Base-by-base conservation (phyloP, 37 sponge, comb jelly and placozoan genomes). In the Haliclona indistincta region DNA sequence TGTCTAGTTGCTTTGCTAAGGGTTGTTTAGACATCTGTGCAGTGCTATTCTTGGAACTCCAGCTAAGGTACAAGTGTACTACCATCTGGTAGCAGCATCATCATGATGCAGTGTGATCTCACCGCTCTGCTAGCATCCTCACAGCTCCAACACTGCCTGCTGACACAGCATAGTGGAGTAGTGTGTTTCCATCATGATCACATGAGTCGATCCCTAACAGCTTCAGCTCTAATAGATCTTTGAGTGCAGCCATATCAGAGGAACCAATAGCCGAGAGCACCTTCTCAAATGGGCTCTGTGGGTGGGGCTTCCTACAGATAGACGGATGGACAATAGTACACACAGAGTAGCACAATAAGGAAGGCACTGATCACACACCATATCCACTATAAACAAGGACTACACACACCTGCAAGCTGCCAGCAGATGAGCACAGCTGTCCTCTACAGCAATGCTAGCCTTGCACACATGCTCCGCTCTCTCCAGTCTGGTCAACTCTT, bases 91-190 rank as follows among this genome's bases (percentile, higher is more conserved):
- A n/a, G n/a, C n/a, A n/a, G n/a, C n/a, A n/a, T n/a, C n/a, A n/a
- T n/a, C n/a, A n/a, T n/a, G n/a, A n/a, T n/a, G n/a, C n/a, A n/a
- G n/a, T n/a, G n/a, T n/a, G 29, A 68, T 20, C 79, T 78, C n/a
- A 85, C 91, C 70, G 75, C 41, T 60, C 56, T 56, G 60, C 71
- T 36, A 90, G 60, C 1, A 77, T 61, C 38, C 47, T 71, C 25
- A 84, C 68, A 11, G 63, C 29, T 19, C 81, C 82, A 19, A 54
- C 23, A 1, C 49, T 75, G 34, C 69, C 76, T 8, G 81, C 26
- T 17, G 91, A 86, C 10, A 77, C 82, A 3, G 91, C 85, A 42
- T 84, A 84, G 56, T 90, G 91, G 17, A 90, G 81, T 32, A 84
- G 68, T 3, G 81, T 77, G 67, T 90, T 90, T 40, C 81, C 81